A percentile compares a stretch with the other conserved stretches of the same genome.
Conservation (phyloP, 2,113 vertebrate species). For the Formicarius rufipectus region DNA sequence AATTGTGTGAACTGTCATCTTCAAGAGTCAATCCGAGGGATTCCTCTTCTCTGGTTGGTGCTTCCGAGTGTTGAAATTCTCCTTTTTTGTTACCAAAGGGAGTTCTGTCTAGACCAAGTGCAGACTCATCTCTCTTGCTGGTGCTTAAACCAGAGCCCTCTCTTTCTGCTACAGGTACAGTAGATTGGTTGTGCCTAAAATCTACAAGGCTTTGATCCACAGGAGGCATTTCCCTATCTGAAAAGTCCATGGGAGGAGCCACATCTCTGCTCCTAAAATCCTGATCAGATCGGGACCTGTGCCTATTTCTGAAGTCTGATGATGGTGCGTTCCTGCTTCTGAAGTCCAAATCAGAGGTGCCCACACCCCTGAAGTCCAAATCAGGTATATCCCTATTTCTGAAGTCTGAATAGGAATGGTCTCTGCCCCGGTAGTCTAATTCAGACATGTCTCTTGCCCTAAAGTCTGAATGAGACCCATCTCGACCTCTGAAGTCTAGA, state of each 20-base stretch:
- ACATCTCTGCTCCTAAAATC: slow-evolving; percentile 86
- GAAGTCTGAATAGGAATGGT: slow-evolving; percentile 83
- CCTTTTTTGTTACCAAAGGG: slow-evolving; percentile 75
- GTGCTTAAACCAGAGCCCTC: slow-evolving; percentile 71
- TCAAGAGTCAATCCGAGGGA: slow-evolving; percentile 64
- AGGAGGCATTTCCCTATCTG: slow-evolving; percentile 81
- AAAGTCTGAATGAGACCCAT: slow-evolving; percentile 80
- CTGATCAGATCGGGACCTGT: slow-evolving; percentile 81
- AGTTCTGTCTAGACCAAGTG: slow-evolving; percentile 67
- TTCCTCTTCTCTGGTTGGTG: slow-evolving; percentile 71
- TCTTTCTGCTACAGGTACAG: slow-evolving; percentile 68
- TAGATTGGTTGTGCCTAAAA: slow-evolving; percentile 68
- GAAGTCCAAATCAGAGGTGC: slow-evolving; percentile 80
- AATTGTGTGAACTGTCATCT: slow-evolving; percentile 67
- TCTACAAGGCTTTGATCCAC: slow-evolving; percentile 76
- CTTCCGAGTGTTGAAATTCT: slow-evolving; percentile 75
- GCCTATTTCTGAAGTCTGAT: slow-evolving; percentile 82
- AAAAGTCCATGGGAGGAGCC: slow-evolving; percentile 85
- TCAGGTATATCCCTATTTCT: slow-evolving; percentile 84
- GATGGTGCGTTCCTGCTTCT: slow-evolving; percentile 81
- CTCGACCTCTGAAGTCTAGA: slow-evolving; percentile 85
- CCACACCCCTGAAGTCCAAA: slow-evolving; percentile 80
- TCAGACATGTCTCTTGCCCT: slow-evolving; percentile 82
- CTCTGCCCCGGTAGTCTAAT: slow-evolving; percentile 81
- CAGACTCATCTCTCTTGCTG: slow-evolving; percentile 74